Conservation (phyloP, 2,888 invertebrate genomes). For the Dryomyza anilis region DNA sequence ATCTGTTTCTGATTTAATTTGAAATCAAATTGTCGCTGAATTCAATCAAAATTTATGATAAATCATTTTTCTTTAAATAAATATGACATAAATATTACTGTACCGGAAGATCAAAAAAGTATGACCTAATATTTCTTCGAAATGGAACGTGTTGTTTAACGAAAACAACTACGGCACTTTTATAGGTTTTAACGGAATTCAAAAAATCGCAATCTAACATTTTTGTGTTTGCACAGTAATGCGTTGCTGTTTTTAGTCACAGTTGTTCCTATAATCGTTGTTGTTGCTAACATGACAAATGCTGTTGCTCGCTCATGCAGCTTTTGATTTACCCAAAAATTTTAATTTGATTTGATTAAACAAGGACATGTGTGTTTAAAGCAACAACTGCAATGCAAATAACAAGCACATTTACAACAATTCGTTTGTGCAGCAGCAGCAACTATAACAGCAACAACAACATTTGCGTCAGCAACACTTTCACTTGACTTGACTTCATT, state of each 20-base stretch:
- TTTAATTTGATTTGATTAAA: slow-evolving; percentile 29
- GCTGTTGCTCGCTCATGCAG: background rate
- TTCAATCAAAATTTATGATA: too few relatives aligned
- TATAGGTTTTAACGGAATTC: too few relatives aligned
- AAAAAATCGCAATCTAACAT: too few relatives aligned
- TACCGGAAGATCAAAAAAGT: too few relatives aligned
- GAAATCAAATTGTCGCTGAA: too few relatives aligned
- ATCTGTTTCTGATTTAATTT: too few relatives aligned
- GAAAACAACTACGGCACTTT: too few relatives aligned
- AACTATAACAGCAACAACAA: background rate
- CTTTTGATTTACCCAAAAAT: slow-evolving; percentile 9
- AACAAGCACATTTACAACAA: background rate
- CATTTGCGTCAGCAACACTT: slow-evolving; percentile 13
- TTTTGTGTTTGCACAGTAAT: too few relatives aligned
- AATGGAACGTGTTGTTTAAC: too few relatives aligned
- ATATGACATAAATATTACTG: too few relatives aligned
- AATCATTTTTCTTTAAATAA: too few relatives aligned
- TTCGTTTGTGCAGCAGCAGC: background rate
- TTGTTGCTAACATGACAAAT: background rate
- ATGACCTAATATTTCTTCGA: too few relatives aligned
- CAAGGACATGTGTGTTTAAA: slow-evolving; percentile 22
- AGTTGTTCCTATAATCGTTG: background rate
- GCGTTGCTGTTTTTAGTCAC: background rate
- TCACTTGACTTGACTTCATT: slow-evolving; percentile 10
- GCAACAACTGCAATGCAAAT: slow-evolving; percentile 20